phyloP scores from a whole-genome alignment of 2,797 vertebrate species.

The Sebastes flavidus region DNA sequence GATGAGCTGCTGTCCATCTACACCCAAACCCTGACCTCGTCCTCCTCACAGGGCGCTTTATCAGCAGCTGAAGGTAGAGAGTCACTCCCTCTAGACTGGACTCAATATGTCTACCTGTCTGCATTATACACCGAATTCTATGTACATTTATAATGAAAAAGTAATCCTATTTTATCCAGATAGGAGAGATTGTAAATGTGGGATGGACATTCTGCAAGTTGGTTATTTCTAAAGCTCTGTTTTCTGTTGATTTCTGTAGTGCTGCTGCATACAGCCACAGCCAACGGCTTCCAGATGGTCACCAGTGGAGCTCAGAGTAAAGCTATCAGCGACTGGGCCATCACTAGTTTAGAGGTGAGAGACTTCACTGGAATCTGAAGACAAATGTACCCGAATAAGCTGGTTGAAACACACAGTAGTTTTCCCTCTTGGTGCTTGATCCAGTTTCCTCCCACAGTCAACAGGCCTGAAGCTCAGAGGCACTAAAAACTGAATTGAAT shows the following conservation, averaged over 20 bases:
- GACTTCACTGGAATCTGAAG: neutral
- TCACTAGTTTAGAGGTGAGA: slow-evolving; percentile 96
- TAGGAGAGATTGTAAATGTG: neutral
- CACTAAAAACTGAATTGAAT: neutral
- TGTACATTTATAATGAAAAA: neutral
- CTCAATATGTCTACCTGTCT: neutral
- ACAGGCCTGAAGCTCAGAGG: neutral
- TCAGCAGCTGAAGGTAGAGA: slow-evolving; percentile 94
- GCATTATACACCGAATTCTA: too few relatives aligned
- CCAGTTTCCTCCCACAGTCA: slow-evolving; percentile 2
- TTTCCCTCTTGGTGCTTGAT: neutral
- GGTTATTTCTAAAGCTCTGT: neutral
- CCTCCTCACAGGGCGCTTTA: slow-evolving; percentile 90
- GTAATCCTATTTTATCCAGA: neutral
- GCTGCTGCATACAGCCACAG: slow-evolving; percentile 94
- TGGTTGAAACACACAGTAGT: neutral
- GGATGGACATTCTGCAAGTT: neutral
- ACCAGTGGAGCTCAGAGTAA: slow-evolving; percentile 98
- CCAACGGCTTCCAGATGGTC: slow-evolving; percentile 99
- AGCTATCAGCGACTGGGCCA: slow-evolving; percentile 96
- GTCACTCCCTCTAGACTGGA: neutral
- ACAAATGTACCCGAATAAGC: neutral
- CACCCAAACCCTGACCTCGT: slow-evolving; percentile 92
- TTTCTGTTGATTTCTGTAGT: slow-evolving; percentile 76
- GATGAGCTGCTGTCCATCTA: slow-evolving; percentile 96